Evolutionary conservation across 2,888 invertebrate species (phyloP).

Genomic region (Erebia palarica): DNA sequence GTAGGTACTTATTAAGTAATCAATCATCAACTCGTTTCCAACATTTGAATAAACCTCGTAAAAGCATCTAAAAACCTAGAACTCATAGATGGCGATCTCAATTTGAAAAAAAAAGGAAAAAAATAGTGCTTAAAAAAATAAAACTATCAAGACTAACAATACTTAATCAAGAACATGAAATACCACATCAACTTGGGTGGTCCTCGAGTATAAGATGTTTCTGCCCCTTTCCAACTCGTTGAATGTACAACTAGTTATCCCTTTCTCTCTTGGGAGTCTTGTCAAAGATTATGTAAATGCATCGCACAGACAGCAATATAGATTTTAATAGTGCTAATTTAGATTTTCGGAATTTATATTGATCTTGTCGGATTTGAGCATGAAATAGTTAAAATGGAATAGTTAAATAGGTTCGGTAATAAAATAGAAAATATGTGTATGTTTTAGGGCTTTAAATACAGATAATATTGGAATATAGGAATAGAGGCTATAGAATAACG

Average conservation of each 20-base stretch:
- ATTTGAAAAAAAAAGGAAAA: constrained; percentile 38
- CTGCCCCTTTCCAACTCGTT: constrained; percentile 48
- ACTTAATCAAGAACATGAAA: constrained; percentile 55
- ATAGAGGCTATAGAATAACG: constrained; percentile 1
- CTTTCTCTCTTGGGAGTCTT: constrained; percentile 25
- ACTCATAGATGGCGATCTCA: constrained; percentile 31
- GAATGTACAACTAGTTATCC: constrained; percentile 8
- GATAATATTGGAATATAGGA: constrained; percentile 1
- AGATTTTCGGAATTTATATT: constrained; percentile 39
- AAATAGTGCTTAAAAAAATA: constrained; percentile 43
- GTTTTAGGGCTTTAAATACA: constrained; percentile 14
- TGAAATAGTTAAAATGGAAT: constrained; percentile 22
- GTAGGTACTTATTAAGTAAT: constrained; percentile 27
- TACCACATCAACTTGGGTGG: constrained; percentile 76
- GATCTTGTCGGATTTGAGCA: constrained; percentile 25
- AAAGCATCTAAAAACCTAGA: constrained; percentile 26
- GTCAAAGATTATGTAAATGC: constrained; percentile 63
- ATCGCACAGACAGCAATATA: constrained; percentile 28
- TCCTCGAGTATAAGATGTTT: constrained; percentile 51
- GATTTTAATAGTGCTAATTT: constrained; percentile 39
- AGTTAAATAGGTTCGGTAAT: constrained; percentile 27
- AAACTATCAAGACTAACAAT: constrained; percentile 66
- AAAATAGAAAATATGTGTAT: constrained; percentile 23
- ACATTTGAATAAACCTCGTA: constrained; percentile 22
- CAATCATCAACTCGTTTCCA: constrained; percentile 21